Base-by-base conservation (phyloP, 2,797 vertebrate species). In the Sebastes wilsoni region DNA sequence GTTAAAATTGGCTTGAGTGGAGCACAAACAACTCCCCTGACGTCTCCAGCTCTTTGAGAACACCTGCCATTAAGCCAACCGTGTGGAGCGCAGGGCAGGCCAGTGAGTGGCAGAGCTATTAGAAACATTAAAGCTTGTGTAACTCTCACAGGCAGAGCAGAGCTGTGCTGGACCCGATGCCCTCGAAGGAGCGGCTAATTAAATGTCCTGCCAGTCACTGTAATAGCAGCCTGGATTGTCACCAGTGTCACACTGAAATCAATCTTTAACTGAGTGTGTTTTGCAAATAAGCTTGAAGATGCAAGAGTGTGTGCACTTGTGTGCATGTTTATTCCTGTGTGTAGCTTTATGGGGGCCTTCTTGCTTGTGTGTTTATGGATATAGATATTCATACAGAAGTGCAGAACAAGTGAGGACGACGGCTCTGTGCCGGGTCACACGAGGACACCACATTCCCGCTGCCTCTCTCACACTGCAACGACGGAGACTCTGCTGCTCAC, bases 361-460 rank as follows among this genome's bases (percentile, higher is more conserved):
- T 18, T 74, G 66, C 58, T 52, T 68, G 36, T 42, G 72, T 64
- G 71, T 89, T 62, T 79, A 30, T 79, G 27, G 22, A 59, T 70
- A 36, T 46, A 7, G 79, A 11, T 75, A 73, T 87, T 87, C 56
- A 72, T 69, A 67, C 62, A 80, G 80, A 72, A 36, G 85, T 59
- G 77, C 75, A 79, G 86, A 90, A 85, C 55, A 55, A 84, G 82
- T 81, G 79, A 83, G 79, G 83, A 83, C 65, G 76, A 60, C 68
- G 83, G 72, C 60, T 89, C 64, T 10, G 5, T 4, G 77, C 46
- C 73, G 81, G 92, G 92, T 95, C 90, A 90, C 96, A 94, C 90
- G 34, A 83, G 87, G 91, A 93, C 90, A 92, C 66, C 73, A 95
- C 88, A 96, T 96, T 96, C 93, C 90, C 87, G 79, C 81, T 82